Evolutionary conservation across 2,888 invertebrate genomes (phyloP), one percentile per base, ranked within the genome.

Genomic region (Nomada fucata): DNA sequence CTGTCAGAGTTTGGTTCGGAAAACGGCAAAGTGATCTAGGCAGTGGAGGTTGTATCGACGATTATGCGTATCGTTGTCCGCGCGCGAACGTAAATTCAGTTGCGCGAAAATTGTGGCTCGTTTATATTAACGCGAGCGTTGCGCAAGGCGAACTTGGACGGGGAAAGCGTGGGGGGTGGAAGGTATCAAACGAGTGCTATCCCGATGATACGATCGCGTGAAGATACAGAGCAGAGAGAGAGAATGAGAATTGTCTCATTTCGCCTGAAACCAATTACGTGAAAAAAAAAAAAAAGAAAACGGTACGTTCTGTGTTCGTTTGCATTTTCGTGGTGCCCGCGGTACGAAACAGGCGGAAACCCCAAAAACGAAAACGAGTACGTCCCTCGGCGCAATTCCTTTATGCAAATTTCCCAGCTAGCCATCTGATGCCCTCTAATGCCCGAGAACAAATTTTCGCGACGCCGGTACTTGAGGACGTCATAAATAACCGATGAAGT

Each of bases 351-450:
- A 42, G 47, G 55, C n/a, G n/a, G 18, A 76, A 60, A 77, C 65
- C 72, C 77, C 71, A 71, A 81, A 81, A 70, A 70, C 70, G 70
- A 52, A 77, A 77, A 71, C 65, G 82, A 81, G 71, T 69, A 76
- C 64, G 60, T 23, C 59, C 69, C 57, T 29, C 23, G 50, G 59
- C 60, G 63, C 81, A 76, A 81, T 78, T 71, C 70, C 76, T 73
- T 82, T 82, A 87, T 86, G 86, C 77, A 87, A 87, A 86, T 86
- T 75, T 77, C 65, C 42, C 55, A 60, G 15, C 10, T 60, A 67
- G 15, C 71, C 76, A 61, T 71, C 72, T 68, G 76, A 73, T 55
- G 47, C 61, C 59, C 55, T 47, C 50, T 15, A 60, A 29, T 26
- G 50, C 52, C 44, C 1, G 20, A 23, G 13, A 70, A 70, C 78